These are phyloP conservation scores for Augochlora pura DNA, from an alignment of 1,140 invertebrate species.

Conservation along the genomic window DNA sequence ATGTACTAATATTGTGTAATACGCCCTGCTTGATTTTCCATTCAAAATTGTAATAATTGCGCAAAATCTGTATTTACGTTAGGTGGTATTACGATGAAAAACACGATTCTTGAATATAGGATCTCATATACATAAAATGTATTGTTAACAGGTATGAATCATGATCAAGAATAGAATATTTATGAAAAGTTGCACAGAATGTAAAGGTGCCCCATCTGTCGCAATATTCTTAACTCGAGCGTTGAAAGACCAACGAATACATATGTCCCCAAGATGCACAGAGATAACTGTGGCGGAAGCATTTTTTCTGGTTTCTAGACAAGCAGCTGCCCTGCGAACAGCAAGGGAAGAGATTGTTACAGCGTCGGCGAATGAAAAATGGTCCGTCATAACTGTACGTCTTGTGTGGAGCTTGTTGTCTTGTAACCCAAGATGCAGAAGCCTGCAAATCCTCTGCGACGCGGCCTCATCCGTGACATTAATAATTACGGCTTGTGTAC, in stretches of 20 bases:
- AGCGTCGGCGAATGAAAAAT: conserved; percentile 55
- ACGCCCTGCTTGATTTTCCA: too few relatives aligned
- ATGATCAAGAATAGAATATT: too few relatives aligned
- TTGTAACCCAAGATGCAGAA: conserved; percentile 47
- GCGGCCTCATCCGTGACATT: conserved; percentile 60
- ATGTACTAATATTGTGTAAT: too few relatives aligned
- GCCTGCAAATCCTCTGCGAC: conserved; percentile 34
- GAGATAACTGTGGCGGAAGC: background rate
- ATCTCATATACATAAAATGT: too few relatives aligned
- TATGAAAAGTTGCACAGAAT: too few relatives aligned
- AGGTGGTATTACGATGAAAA: too few relatives aligned
- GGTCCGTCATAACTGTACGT: conserved; percentile 43
- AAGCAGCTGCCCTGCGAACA: background rate
- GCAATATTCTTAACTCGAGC: background rate
- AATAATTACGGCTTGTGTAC: conserved; percentile 68
- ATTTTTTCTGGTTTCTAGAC: background rate
- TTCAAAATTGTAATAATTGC: too few relatives aligned
- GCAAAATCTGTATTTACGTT: too few relatives aligned
- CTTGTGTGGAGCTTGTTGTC: conserved; percentile 44
- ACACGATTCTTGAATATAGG: too few relatives aligned
- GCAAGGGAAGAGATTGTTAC: conserved; percentile 39
- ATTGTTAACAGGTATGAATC: too few relatives aligned
- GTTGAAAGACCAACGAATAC: conserved; percentile 21
- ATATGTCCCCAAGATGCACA: background rate
- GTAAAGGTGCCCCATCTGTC: too few relatives aligned